Evolutionary conservation across 2,797 vertebrate genomes (phyloP).

Genomic region (Acanthurus tractus): DNA sequence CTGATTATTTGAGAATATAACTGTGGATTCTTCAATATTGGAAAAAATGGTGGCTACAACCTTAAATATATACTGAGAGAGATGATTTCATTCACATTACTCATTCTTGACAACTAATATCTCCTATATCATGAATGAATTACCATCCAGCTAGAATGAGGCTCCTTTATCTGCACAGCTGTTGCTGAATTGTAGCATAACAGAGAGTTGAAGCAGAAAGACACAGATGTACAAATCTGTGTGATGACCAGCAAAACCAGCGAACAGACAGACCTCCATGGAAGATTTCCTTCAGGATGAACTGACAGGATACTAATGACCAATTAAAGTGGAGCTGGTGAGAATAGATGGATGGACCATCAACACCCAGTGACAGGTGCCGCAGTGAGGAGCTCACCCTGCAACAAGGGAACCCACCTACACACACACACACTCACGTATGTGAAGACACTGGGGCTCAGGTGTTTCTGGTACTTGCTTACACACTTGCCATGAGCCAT

Average conservation of each 20-base stretch:
- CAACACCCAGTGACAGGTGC: slow-evolving; percentile 69
- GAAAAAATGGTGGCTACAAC: not conserved
- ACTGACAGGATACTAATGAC: slow-evolving; percentile 53
- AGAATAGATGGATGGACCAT: slow-evolving; percentile 62
- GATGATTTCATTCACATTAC: not conserved
- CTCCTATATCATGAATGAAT: not conserved
- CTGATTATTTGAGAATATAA: not conserved
- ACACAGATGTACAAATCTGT: slow-evolving; percentile 7
- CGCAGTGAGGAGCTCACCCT: slow-evolving; percentile 56
- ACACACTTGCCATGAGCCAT: slow-evolving; percentile 70
- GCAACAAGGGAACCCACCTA: slow-evolving; percentile 60
- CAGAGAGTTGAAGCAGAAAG: not conserved
- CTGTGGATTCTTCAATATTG: not conserved
- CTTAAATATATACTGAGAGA: not conserved
- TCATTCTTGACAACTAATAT: not conserved
- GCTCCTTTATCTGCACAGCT: slow-evolving; percentile 14
- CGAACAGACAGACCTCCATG: slow-evolving; percentile 14
- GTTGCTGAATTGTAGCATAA: not conserved
- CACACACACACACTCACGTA: slow-evolving; percentile 23
- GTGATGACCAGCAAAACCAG: slow-evolving; percentile 10
- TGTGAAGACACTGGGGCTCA: slow-evolving; percentile 65
- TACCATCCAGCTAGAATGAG: not conserved
- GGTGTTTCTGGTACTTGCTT: slow-evolving; percentile 76
- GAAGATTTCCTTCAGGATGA: slow-evolving; percentile 38
- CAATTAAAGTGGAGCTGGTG: slow-evolving; percentile 62